Conservation (phyloP, 2,113 vertebrate genomes). For the Eupsittula cactorum region DNA sequence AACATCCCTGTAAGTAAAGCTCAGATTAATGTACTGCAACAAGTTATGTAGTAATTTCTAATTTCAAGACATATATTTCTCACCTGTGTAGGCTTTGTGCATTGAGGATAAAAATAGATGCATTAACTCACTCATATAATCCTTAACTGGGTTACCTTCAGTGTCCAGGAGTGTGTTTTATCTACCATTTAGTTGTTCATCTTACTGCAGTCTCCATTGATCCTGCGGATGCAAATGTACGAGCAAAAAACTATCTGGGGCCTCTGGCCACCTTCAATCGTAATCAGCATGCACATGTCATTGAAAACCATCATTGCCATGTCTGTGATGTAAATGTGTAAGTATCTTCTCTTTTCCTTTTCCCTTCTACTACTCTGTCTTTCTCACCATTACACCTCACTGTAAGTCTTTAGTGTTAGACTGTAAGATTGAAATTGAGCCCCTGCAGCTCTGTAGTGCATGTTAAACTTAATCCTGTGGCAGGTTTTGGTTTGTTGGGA, state of each 20-base stretch:
- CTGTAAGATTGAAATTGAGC: background rate
- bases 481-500: background rate
- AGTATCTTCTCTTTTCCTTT: slow-evolving; percentile 70
- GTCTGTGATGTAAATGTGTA: slow-evolving; percentile 97
- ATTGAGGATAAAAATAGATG: background rate
- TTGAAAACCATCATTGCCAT: slow-evolving; percentile 96
- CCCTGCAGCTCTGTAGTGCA: background rate
- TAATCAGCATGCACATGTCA: slow-evolving; percentile 89
- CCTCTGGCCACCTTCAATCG: slow-evolving; percentile 87
- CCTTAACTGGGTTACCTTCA: slow-evolving; percentile 76
- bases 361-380: background rate
- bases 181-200: slow-evolving; percentile 88
- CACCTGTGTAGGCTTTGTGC: background rate
- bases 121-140: slow-evolving; percentile 2
- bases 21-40: background rate
- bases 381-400: background rate
- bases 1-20: background rate
- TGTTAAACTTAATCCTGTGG: background rate
- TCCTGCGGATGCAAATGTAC: slow-evolving; percentile 89
- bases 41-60: background rate
- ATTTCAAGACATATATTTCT: background rate
- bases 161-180: slow-evolving; percentile 89
- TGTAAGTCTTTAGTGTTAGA: background rate
- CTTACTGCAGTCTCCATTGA: slow-evolving; percentile 90
- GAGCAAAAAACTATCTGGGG: slow-evolving; percentile 82